Evolutionary conservation across 2,113 vertebrate species (phyloP).

Genomic region (Bubo scandiacus): DNA sequence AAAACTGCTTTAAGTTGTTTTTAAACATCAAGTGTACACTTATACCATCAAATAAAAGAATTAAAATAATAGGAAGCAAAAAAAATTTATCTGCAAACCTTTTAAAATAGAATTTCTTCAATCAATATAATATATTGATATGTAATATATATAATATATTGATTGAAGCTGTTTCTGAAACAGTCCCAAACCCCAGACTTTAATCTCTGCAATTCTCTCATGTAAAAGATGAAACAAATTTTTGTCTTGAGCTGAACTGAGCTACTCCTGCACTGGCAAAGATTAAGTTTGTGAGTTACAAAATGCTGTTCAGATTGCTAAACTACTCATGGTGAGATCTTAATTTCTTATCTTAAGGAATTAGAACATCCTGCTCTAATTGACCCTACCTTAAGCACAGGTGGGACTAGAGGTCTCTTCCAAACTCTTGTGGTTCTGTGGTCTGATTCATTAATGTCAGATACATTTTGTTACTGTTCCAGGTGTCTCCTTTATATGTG

Average conservation of each 20-base stretch:
- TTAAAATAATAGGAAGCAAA: background rate
- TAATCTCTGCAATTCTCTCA: background rate
- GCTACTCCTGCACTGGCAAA: background rate
- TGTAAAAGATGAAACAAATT: background rate
- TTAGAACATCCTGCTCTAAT: background rate
- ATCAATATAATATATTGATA: background rate
- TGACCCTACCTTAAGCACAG: background rate
- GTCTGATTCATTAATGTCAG: background rate
- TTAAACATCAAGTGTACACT: background rate
- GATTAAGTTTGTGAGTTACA: background rate
- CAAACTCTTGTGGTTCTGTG: background rate
- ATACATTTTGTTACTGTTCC: background rate
- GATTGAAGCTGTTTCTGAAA: background rate
- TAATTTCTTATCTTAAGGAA: background rate
- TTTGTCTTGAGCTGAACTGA: background rate
- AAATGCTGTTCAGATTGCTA: background rate
- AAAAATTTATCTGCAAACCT: background rate
- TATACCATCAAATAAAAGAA: background rate
- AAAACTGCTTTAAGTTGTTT: background rate
- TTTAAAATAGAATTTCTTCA: background rate
- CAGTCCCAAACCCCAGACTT: background rate
- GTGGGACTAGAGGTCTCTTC: background rate
- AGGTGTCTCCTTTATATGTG: background rate
- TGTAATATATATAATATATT: background rate
- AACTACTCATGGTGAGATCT: background rate